Conservation (phyloP, 2,113 vertebrate species). For the Fregetta grallaria region DNA sequence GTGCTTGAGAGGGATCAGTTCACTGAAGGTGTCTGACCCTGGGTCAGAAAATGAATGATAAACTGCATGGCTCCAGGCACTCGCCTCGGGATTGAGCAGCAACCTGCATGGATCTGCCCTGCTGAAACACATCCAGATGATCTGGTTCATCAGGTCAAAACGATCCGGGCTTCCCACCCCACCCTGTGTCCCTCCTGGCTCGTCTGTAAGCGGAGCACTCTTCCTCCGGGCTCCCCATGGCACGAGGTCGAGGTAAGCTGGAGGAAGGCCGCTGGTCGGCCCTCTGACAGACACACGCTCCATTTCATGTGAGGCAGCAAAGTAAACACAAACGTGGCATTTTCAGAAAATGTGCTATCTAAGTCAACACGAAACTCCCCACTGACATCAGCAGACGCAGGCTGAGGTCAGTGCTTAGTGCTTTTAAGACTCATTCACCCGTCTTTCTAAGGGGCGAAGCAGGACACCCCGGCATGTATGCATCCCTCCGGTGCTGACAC, state of each 20-base stretch:
- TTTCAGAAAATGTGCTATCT: not conserved
- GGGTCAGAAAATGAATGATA: slow-evolving; percentile 25
- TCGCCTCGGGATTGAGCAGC: not conserved
- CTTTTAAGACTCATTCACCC: not conserved
- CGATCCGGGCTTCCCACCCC: not conserved
- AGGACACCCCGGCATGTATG: rapidly evolving
- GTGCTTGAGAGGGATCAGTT: not conserved
- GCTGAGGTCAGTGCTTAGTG: rapidly evolving
- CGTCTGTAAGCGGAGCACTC: rapidly evolving
- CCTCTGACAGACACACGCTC: not conserved
- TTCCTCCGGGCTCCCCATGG: not conserved
- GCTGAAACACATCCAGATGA: slow-evolving; percentile 13
- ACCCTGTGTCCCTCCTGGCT: not conserved
- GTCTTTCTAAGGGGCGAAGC: not conserved
- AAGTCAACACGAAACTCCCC: not conserved
- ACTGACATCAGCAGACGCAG: not conserved
- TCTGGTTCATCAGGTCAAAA: slow-evolving; percentile 49
- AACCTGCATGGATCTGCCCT: not conserved
- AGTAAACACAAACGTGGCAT: not conserved
- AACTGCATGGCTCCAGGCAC: slow-evolving; percentile 50
- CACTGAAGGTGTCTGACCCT: not conserved
- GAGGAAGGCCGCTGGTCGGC: not conserved
- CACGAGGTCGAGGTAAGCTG: not conserved
- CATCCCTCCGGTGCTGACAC: too few relatives aligned
- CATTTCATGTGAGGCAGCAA: not conserved